Base-by-base conservation (phyloP, 35 echinoderm and acorn worm species). In the Diadema setosum region DNA sequence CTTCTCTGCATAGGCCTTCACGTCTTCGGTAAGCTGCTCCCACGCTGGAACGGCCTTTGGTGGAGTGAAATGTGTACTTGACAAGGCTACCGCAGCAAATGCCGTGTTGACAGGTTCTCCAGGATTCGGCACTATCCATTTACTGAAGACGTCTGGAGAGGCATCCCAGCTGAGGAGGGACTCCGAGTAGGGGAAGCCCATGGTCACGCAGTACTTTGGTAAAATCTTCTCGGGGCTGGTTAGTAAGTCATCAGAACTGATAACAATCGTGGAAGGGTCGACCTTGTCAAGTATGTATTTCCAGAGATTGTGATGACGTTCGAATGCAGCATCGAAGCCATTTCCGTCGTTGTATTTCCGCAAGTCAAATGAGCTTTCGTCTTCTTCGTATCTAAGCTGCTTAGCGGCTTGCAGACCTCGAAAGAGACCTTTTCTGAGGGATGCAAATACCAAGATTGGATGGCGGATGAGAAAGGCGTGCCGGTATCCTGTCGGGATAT, bases 391-490 rank as follows among this genome's bases (percentile, higher is more conserved):
- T 29, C 56, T 18, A 24, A 46, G 41, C 0, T 32, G 6, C 46
- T 35, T 4, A 30, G 46, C 41, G 48, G 39, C 42, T 46, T 75
- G 41, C 46, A 15, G 37, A 81, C 42, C 23, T 40, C 50, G 32
- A 64, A 61, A 37, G 65, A 16, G 1, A 81, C 39, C 20, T n/a
- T 86, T 65, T 39, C 76, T 85, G 45, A 57, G 86, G 36, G 90
- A 92, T 0, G 52, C 15, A 24, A 86, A 92, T 9, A 92, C 82
- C 35, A 50, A 48, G 8, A 21, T 14, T 4, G 91, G 91, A 82
- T 93, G 30, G 4, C 91, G 56, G 30, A 93, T 93, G 29, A 93
- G 42, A 45, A 93, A 87, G 2, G 46, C 80, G 43, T 93, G 91
- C 37, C 37, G 70, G 50, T 87, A 93, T 6, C 91, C 91, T 37